Evolutionary conservation across 2,888 invertebrate genomes (phyloP).

Genomic region (Listrodromus nycthemerus): DNA sequence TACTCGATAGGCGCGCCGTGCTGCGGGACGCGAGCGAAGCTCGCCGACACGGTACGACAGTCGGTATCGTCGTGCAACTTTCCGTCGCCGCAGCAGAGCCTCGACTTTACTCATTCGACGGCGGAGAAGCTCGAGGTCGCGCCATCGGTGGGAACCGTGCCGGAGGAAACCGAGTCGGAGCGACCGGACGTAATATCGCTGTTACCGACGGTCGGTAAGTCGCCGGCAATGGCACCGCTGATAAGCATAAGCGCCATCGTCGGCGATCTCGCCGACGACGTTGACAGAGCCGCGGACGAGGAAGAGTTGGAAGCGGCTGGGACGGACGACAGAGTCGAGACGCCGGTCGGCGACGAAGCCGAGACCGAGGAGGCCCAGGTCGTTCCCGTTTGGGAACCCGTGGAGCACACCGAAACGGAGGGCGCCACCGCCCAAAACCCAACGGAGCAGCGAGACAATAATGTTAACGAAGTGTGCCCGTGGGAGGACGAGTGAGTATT

Average conservation of each 20-base stretch:
- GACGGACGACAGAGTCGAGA: slow-evolving; percentile 36
- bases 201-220: slow-evolving; percentile 42
- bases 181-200: slow-evolving; percentile 20
- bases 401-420: slow-evolving; percentile 77
- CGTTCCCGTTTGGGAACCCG: slow-evolving; percentile 83
- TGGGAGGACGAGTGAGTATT: slow-evolving; percentile 97
- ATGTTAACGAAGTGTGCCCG: slow-evolving; percentile 94
- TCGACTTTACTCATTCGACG: slow-evolving; percentile 83
- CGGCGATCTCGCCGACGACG: slow-evolving; percentile 85
- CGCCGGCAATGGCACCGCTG: slow-evolving; percentile 86
- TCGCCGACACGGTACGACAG: slow-evolving; percentile 84
- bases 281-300: slow-evolving; percentile 62
- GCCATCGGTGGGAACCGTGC: slow-evolving; percentile 72
- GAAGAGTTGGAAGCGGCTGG: too few relatives aligned
- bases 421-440: slow-evolving; percentile 70
- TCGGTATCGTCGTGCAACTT: slow-evolving; percentile 84
- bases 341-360: slow-evolving; percentile 53
- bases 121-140: slow-evolving; percentile 64
- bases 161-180: slow-evolving; percentile 72
- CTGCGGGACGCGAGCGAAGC: slow-evolving; percentile 81
- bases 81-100: slow-evolving; percentile 84
- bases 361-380: slow-evolving; percentile 78
- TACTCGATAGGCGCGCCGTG: slow-evolving; percentile 82
- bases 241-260: slow-evolving; percentile 91
- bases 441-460: slow-evolving; percentile 84